phyloP scores from a whole-genome alignment of 2,113 vertebrate species.

The Tamias sibiricus region DNA sequence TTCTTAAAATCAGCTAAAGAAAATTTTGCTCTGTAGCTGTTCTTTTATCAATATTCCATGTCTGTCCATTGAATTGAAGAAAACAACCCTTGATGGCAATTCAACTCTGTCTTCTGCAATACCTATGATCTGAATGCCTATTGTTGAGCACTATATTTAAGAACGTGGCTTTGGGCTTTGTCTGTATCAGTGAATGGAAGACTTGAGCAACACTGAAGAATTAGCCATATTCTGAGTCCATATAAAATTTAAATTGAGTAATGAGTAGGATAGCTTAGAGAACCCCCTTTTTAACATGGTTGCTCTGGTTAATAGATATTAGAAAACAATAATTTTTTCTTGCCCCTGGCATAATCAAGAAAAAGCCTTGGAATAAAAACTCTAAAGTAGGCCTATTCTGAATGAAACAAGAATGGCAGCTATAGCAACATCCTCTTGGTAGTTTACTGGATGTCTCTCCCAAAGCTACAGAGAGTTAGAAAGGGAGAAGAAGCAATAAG shows the following conservation, averaged over 20 bases:
- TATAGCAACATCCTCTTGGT: neutral
- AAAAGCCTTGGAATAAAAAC: too few species aligned
- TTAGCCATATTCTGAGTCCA: neutral
- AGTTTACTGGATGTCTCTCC: too few species aligned
- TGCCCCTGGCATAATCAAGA: too few species aligned
- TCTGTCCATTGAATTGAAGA: neutral
- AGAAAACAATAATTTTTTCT: too few species aligned
- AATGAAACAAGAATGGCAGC: too few species aligned
- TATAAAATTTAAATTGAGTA: neutral
- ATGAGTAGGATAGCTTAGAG: neutral
- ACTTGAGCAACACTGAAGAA: neutral
- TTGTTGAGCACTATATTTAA: neutral
- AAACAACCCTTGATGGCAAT: neutral
- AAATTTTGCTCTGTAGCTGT: neutral
- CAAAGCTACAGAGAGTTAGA: neutral
- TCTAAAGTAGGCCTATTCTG: too few species aligned
- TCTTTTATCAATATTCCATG: neutral
- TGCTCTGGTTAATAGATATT: neutral
- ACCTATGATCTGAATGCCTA: neutral
- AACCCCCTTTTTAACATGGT: neutral
- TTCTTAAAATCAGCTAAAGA: neutral
- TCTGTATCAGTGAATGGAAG: neutral
- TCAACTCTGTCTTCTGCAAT: neutral
- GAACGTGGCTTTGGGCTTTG: neutral
- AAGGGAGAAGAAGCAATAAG: neutral